Conservation (phyloP, 2,888 invertebrate species). For the Thalpophila matura region DNA sequence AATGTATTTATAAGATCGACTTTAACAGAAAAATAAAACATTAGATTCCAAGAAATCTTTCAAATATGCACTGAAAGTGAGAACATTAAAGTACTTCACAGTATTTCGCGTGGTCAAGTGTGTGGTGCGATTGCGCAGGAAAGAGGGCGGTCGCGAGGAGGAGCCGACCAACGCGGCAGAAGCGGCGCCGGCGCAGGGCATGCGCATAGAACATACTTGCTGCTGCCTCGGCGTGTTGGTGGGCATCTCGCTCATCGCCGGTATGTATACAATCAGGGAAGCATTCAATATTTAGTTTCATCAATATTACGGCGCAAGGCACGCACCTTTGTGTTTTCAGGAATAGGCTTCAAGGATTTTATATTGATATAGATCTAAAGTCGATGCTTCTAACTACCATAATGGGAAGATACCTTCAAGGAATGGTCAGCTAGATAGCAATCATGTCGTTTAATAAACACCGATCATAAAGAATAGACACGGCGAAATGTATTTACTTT, state of each 20-base stretch:
- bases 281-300: not conserved
- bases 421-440: no score
- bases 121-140: constrained; percentile 73
- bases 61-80: not conserved
- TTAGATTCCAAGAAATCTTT: not conserved
- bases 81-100: not conserved
- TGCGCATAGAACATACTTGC: constrained; percentile 88
- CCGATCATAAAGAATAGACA: no score
- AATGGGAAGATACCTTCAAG: no score
- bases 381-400: no score
- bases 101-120: constrained; percentile 22
- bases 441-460: no score
- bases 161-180: constrained; percentile 85
- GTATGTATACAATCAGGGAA: constrained; percentile 64
- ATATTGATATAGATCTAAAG: not conserved
- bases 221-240: constrained; percentile 89
- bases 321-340: no score
- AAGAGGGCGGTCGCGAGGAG: constrained; percentile 89
- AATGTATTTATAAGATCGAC: no score
- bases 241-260: constrained; percentile 90
- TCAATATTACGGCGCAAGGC: not conserved
- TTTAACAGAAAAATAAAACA: not conserved
- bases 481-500: no score
- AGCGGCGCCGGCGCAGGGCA: constrained; percentile 76
- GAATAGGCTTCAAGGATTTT: not conserved